A percentile compares a stretch with the other conserved stretches of the same genome.
These are phyloP conservation scores for Apantesis nais DNA, from an alignment of 2,888 invertebrate species.

Conservation along the genomic window DNA sequence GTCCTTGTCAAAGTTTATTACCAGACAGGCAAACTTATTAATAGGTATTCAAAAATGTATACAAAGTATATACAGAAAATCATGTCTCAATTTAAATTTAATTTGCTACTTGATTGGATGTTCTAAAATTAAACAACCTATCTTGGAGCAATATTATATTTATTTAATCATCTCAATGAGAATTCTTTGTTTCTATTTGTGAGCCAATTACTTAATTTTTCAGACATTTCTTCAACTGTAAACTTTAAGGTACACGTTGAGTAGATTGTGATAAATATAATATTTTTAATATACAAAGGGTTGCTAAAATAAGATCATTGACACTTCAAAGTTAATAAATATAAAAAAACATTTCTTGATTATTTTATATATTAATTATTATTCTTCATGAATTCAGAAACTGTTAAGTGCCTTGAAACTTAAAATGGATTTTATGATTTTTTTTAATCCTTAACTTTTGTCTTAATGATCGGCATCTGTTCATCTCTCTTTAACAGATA, in stretches of 20 bases:
- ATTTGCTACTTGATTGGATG: conserved; percentile 11
- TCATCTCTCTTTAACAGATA: neutral
- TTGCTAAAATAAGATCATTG: neutral
- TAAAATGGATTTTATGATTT: neutral
- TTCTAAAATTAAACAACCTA: conserved; percentile 14
- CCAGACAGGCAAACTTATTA: neutral
- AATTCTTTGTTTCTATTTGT: conserved; percentile 24
- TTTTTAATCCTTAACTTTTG: neutral
- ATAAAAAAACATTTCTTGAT: neutral
- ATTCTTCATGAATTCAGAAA: neutral
- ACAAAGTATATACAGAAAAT: too few species aligned
- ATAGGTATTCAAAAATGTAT: neutral
- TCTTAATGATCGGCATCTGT: neutral
- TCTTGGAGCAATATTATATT: conserved; percentile 18
- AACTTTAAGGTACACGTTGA: conserved; percentile 15
- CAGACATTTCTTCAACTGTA: conserved; percentile 20
- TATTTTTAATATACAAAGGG: neutral
- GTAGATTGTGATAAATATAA: too few species aligned
- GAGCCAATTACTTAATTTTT: conserved; percentile 22
- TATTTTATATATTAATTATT: neutral
- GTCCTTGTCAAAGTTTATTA: neutral
- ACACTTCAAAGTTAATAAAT: neutral
- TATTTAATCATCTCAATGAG: conserved; percentile 20
- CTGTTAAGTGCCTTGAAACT: neutral
- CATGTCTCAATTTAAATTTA: conserved; percentile 18